Evolutionary conservation across 1,140 invertebrate species (phyloP).

Genomic region (Heliconius eleuchia): DNA sequence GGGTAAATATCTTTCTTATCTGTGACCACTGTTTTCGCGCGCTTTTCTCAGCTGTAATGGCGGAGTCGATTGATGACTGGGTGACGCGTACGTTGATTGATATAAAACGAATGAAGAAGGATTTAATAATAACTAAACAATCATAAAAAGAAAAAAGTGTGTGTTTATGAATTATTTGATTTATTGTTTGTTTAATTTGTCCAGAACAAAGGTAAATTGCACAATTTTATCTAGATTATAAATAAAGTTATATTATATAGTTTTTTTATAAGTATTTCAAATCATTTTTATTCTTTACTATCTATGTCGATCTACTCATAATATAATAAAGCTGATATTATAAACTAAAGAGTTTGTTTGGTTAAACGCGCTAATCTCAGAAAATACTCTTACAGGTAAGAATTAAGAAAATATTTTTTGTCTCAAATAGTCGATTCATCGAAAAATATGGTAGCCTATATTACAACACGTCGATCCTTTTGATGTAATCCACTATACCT

Average conservation of each 20-base stretch:
- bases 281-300: not conserved
- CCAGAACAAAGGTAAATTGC: not conserved
- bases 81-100: slow-evolving; percentile 44
- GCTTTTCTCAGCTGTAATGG: slow-evolving; percentile 56
- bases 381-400: too few relatives aligned
- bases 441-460: too few relatives aligned
- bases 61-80: slow-evolving; percentile 41
- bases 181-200: not conserved
- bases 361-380: too few relatives aligned
- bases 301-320: not conserved
- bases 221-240: not conserved
- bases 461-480: too few relatives aligned
- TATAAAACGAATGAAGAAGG: slow-evolving; percentile 36
- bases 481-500: too few relatives aligned
- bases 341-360: too few relatives aligned
- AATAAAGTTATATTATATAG: not conserved
- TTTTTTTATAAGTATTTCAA: not conserved
- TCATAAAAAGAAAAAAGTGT: not conserved
- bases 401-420: too few relatives aligned
- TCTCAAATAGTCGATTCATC: too few relatives aligned
- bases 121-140: slow-evolving; percentile 8
- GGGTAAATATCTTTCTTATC: slow-evolving; percentile 33
- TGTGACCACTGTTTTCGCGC: slow-evolving; percentile 53
- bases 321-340: not conserved
- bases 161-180: not conserved